These are phyloP conservation scores for Vanessa atalanta DNA, from an alignment of 1,140 invertebrate genomes.

Conservation along the genomic window DNA sequence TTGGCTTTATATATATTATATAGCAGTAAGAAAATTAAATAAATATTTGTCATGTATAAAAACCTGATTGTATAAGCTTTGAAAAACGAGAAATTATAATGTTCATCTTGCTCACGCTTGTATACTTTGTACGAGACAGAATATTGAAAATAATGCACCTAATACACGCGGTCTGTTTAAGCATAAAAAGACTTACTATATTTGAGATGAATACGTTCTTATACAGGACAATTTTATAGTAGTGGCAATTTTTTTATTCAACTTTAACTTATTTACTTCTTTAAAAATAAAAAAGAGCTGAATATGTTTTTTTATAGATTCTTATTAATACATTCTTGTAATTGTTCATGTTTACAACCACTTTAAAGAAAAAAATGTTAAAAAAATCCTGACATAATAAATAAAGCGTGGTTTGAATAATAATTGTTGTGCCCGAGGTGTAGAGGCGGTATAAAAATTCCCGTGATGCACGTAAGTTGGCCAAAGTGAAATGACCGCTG, in stretches of 20 bases:
- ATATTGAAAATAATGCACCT: background rate
- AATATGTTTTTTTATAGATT: too few relatives aligned
- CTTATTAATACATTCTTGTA: too few relatives aligned
- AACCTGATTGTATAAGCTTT: background rate
- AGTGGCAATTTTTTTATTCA: too few relatives aligned
- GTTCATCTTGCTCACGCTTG: background rate
- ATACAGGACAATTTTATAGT: too few relatives aligned
- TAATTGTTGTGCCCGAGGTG: constrained; percentile 1
- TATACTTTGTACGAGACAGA: background rate
- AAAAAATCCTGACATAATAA: too few relatives aligned
- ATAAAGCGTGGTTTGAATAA: background rate
- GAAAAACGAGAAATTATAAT: constrained; percentile 1
- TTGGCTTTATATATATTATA: too few relatives aligned
- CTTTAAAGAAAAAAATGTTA: too few relatives aligned
- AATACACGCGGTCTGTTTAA: background rate
- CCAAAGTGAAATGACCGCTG: constrained; percentile 78
- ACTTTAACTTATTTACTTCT: too few relatives aligned
- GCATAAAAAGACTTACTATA: background rate
- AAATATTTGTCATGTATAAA: background rate
- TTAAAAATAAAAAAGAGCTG: too few relatives aligned
- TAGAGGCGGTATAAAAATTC: constrained; percentile 23
- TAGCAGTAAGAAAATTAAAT: too few relatives aligned
- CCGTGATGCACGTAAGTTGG: constrained; percentile 65
- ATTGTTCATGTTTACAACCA: too few relatives aligned
- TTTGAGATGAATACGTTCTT: background rate